These are phyloP conservation scores for Tetraneura akinire DNA, from an alignment of 1,140 invertebrate species.

Conservation along the genomic window DNA sequence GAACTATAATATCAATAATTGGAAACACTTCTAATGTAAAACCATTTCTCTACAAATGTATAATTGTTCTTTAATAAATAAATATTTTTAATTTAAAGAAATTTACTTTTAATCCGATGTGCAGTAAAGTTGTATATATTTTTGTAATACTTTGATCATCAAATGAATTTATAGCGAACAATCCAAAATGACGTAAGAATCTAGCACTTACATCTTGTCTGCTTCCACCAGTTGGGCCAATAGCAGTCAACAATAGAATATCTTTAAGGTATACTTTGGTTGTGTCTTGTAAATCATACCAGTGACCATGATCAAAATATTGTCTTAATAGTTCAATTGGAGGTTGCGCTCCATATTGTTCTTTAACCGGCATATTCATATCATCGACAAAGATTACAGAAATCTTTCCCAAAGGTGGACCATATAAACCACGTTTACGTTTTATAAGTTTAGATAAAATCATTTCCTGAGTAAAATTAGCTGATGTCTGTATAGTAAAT, in stretches of 20 bases:
- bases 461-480: constrained; percentile 86
- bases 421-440: constrained; percentile 88
- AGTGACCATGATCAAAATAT: constrained; percentile 87
- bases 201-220: constrained; percentile 80
- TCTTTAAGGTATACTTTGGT: constrained; percentile 75
- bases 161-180: constrained; percentile 84
- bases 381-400: constrained; percentile 66
- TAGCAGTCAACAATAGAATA: constrained; percentile 78
- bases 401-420: constrained; percentile 88
- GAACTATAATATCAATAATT: constrained; percentile 71
- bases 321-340: constrained; percentile 89
- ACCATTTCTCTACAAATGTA: constrained; percentile 64
- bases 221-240: constrained; percentile 86
- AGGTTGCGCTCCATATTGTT: constrained; percentile 85
- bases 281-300: constrained; percentile 86
- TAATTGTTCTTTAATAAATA: not conserved
- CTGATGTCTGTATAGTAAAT: constrained; percentile 86
- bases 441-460: constrained; percentile 89
- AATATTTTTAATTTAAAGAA: not conserved
- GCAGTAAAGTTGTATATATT: constrained; percentile 80
- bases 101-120: constrained; percentile 63
- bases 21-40: constrained; percentile 78
- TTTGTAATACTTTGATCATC: constrained; percentile 79
- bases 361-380: constrained; percentile 85
- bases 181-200: constrained; percentile 84